Evolutionary conservation across 1,140 invertebrate genomes (phyloP).

Genomic region (Leguminivora glycinivorella): DNA sequence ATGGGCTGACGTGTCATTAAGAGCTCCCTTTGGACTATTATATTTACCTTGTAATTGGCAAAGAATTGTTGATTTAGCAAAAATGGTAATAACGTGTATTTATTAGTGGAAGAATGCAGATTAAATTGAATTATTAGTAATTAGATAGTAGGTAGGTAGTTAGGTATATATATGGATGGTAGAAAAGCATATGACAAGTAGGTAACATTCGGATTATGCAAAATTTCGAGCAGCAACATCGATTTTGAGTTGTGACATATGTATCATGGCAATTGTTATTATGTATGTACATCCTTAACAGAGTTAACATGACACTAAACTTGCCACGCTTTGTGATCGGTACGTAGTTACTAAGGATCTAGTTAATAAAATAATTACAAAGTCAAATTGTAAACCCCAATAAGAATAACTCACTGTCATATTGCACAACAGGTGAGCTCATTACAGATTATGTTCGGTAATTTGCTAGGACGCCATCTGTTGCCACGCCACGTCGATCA

Average conservation of each 20-base stretch:
- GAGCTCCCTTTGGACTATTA: not conserved
- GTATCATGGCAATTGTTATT: no score
- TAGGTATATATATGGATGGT: no score
- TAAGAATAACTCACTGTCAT: constrained; percentile 37
- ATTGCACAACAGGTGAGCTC: constrained; percentile 54
- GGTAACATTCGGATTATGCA: no score
- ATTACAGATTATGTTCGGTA: constrained; percentile 61
- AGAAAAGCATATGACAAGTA: no score
- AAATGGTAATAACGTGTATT: not conserved
- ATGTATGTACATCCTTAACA: no score
- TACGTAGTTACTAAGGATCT: no score
- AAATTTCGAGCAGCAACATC: no score
- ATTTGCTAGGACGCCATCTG: constrained; percentile 62
- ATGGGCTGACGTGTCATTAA: not conserved
- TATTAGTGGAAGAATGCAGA: not conserved
- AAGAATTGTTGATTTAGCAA: not conserved
- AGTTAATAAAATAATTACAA: not conserved
- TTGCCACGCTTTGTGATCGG: no score
- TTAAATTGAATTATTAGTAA: not conserved
- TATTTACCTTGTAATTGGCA: not conserved
- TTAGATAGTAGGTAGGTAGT: not conserved
- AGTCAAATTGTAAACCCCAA: constrained; percentile 20
- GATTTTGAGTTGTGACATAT: no score
- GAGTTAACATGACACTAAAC: no score
- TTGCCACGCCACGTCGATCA: constrained; percentile 50